phyloP scores from a whole-genome alignment of 2,113 vertebrate species.

The Nannobrachium achirus region DNA sequence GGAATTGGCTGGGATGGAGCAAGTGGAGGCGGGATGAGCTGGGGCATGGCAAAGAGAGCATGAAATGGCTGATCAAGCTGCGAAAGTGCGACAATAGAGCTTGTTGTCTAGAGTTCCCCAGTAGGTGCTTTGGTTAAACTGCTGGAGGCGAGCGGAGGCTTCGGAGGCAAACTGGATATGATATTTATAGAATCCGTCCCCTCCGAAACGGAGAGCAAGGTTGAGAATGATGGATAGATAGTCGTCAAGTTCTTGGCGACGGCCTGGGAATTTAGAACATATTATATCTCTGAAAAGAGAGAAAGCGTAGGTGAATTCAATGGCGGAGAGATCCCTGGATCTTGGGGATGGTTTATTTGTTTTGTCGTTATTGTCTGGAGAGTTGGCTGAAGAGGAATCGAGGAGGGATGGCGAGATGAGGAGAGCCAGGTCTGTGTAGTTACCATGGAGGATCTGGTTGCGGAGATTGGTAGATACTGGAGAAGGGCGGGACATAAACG shows the following conservation, averaged over 20 bases:
- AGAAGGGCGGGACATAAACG: no score
- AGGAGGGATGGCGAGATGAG: background rate
- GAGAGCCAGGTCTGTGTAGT: background rate
- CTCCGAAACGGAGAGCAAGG: background rate
- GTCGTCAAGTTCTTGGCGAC: background rate
- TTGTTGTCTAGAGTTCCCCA: background rate
- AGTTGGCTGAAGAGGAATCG: background rate
- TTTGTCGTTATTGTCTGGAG: background rate
- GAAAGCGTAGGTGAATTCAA: background rate
- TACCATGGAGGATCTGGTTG: background rate
- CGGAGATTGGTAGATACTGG: background rate
- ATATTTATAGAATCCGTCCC: background rate
- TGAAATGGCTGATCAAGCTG: no score
- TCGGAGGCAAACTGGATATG: background rate
- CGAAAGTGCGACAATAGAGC: no score
- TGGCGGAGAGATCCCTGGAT: background rate
- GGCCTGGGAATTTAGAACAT: background rate
- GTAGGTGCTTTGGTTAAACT: background rate
- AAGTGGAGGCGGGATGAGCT: no score
- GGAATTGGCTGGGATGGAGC: no score
- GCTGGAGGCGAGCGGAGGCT: background rate
- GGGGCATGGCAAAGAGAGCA: no score
- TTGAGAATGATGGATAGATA: background rate
- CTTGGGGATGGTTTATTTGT: background rate
- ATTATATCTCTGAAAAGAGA: background rate